Percentiles rank a stretch among this genome's conserved stretches.
Conservation (phyloP, 2,888 invertebrate species). For the Chirona hameri region DNA sequence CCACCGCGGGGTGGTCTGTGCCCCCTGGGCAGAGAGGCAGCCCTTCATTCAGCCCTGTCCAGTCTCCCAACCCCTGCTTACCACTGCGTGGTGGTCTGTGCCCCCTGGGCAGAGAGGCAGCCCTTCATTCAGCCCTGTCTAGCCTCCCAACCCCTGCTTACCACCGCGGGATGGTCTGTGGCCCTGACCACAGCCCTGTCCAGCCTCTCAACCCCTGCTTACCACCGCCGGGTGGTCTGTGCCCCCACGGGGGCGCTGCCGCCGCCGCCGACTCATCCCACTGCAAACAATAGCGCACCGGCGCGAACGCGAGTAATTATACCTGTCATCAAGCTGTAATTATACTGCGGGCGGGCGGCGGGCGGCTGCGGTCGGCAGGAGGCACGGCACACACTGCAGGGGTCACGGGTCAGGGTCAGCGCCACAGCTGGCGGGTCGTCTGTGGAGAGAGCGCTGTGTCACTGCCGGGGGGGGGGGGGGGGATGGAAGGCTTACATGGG, state of each 20-base stretch:
- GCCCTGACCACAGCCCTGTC: background rate
- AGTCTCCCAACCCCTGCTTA: background rate
- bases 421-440: too few relatives aligned
- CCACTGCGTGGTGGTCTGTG: background rate
- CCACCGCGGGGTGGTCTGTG: background rate
- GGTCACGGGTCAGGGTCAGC: background rate
- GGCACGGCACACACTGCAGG: background rate
- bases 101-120: too few relatives aligned
- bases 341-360: background rate
- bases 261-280: background rate
- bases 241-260: background rate
- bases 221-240: background rate
- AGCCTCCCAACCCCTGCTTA: background rate
- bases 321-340: constrained; percentile 3
- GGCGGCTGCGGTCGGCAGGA: background rate
- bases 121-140: background rate
- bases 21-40: too few relatives aligned
- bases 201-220: background rate
- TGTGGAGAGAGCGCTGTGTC: background rate
- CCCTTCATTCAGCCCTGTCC: background rate
- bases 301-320: constrained; percentile 10
- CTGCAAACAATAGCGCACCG: background rate
- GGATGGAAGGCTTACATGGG: background rate
- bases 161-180: too few relatives aligned
- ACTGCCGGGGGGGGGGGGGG: background rate